Base-by-base conservation (phyloP, 2,797 vertebrate genomes). In the Tamandua tetradactyla region DNA sequence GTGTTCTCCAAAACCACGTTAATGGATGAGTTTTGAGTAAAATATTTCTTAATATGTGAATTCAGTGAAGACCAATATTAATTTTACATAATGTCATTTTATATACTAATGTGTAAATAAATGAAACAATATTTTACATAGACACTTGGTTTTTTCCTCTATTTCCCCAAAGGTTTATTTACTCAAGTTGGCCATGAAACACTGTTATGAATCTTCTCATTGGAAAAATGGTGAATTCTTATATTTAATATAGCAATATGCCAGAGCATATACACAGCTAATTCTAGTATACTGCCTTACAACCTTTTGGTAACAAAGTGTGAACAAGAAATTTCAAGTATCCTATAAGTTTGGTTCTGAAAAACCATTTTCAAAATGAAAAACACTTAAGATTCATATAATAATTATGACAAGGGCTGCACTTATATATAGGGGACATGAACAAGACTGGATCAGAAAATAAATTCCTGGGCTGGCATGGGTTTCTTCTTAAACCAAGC, bases 361-460 rank as follows among this genome's bases (percentile, higher is more conserved):
- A 91, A 94, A 83, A 20, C 10, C 14, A 62, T 62, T 87, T 93
- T 72, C 81, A 76, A 87, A 76, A 89, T 81, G 40, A 88, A 82
- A 93, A 91, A 61, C 5, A 5, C 23, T 35, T 71, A 68, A 25
- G 62, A 57, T 64, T 75, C 80, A 76, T n/a, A n/a, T 57, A 61
- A 55, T 52, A 94, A 86, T 52, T 40, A 81, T 14, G 49, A 81
- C 37, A 55, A 81, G 13, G 57, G 18, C 74, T 4, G 32, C 23
- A 64, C 23, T 13, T n/a, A 14, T n/a, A n/a, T 30, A 85, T 2
- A 75, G 37, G 55, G 55, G 57, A 57, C 12, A 57, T 0, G 6
- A 30, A 57, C 1, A 72, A 4, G n/a, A 10, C 10, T 30, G 30
- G 86, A n/a, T 79, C 61, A 69, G 62, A 85, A 94, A 14, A 82